phyloP scores from a whole-genome alignment of 2,797 vertebrate genomes.

The Garrulus glandarius region DNA sequence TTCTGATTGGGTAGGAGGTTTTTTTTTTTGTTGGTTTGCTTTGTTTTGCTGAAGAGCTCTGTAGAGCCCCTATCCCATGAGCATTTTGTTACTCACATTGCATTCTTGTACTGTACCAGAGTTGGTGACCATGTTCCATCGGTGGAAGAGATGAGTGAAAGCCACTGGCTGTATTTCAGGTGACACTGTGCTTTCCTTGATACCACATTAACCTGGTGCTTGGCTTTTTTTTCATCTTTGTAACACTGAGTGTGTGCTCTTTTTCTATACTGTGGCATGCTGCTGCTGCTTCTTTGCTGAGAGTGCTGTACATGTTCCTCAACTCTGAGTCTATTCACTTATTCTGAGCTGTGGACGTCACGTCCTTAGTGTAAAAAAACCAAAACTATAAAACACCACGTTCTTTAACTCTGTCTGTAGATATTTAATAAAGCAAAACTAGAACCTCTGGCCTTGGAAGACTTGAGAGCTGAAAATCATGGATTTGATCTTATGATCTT shows the following conservation, averaged over 20 bases:
- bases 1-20: not conserved
- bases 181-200: slow-evolving; percentile 72
- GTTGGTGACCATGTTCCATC: slow-evolving; percentile 77
- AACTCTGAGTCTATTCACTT: not conserved
- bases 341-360: not conserved
- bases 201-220: slow-evolving; percentile 59
- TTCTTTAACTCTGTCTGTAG: not conserved
- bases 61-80: not conserved
- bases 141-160: slow-evolving; percentile 78
- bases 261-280: slow-evolving; percentile 20
- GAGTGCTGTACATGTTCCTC: not conserved
- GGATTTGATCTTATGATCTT: not conserved
- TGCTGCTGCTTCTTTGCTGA: not conserved
- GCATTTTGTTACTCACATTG: slow-evolving; percentile 64
- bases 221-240: slow-evolving; percentile 64
- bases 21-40: not conserved
- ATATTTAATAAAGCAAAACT: not conserved
- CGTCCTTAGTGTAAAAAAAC: not conserved
- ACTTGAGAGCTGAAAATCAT: not conserved
- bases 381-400: not conserved
- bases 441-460: not conserved
- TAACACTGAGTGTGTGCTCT: slow-evolving; percentile 49
- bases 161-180: slow-evolving; percentile 83
- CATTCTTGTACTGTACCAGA: slow-evolving; percentile 81
- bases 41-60: not conserved